Base-by-base conservation (phyloP, 1,140 invertebrate species). In the Sarcophaga bullata region DNA sequence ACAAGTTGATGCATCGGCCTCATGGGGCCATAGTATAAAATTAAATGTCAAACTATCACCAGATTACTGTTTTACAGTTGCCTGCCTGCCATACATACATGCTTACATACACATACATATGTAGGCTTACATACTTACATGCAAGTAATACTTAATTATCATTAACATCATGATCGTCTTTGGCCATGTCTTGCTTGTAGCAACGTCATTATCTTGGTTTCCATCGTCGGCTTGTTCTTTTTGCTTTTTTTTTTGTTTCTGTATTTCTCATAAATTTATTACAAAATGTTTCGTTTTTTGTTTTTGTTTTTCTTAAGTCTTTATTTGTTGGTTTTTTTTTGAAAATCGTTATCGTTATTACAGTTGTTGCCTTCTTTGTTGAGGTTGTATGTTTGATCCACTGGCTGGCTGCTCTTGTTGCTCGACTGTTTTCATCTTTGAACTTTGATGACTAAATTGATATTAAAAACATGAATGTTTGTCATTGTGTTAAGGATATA, bases 41-140 rank as follows among this genome's bases (percentile, higher is more conserved):
- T 68, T 68, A 68, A 68, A 68, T 68, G 62, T 68, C 62, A 68
- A 68, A 68, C 62, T 68, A 68, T 68, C 62, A 68, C n/a, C 62
- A 68, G 62, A 68, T 68, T 68, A 68, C 62, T 19, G 62, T 19
- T 68, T 37, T 68, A 68, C 62, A 68, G 62, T 68, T 68, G 17
- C 62, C 17, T 68, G 62, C 62, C 17, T 68, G 19, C 62, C 17
- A 68, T 68, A 9, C 62, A 68, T 17, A 68, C 62, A 68, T 68
- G 17, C 62, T 25, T 17, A 68, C 62, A 37, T 37, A 37, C 25
- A 37, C 4, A 4, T 37, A 2, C 25, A 2, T 37, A 37, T 37
- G 25, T 37, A 37, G 1, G 25, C 4, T 1, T 37, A 4, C 4
- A 4, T 37, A 4, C 4, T 1, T 37, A 37, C 25, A 2, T 37